These are phyloP conservation scores for Stenurella melanura DNA, from an alignment of 2,888 invertebrate species.

Conservation along the genomic window DNA sequence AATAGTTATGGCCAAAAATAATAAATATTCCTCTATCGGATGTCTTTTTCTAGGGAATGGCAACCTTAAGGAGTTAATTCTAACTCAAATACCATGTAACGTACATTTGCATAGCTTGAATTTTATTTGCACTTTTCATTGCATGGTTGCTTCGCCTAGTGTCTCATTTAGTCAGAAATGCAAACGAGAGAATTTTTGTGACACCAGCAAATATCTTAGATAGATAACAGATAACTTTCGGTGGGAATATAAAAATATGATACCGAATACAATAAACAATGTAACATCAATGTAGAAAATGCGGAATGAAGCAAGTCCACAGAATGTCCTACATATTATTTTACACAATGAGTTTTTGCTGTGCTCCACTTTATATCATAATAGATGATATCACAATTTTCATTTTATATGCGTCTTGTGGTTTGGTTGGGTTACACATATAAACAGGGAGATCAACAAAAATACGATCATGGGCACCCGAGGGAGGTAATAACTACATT, in stretches of 20 bases:
- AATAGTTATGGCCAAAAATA: too few species aligned
- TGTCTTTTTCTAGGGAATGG: too few species aligned
- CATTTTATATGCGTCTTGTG: conserved; percentile 4
- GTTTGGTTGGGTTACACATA: background rate
- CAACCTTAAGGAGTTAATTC: too few species aligned
- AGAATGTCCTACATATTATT: conserved; percentile 20
- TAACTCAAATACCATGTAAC: too few species aligned
- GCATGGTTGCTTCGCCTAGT: background rate
- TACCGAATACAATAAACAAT: conserved; percentile 16
- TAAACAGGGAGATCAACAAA: too few species aligned
- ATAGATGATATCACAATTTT: conserved; percentile 20
- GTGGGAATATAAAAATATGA: conserved; percentile 9
- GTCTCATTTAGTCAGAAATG: background rate
- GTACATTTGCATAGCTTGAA: background rate
- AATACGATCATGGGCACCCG: too few species aligned
- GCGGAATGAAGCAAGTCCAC: conserved; percentile 4
- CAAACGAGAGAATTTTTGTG: background rate
- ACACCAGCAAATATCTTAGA: background rate
- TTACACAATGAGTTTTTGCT: conserved; percentile 14
- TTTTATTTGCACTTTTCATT: background rate
- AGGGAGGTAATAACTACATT: too few species aligned
- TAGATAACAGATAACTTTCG: background rate
- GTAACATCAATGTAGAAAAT: background rate
- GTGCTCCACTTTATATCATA: conserved; percentile 8
- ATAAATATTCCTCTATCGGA: too few species aligned